Evolutionary conservation across 2,888 invertebrate species (phyloP).

Genomic region (Erpobdella octoculata): DNA sequence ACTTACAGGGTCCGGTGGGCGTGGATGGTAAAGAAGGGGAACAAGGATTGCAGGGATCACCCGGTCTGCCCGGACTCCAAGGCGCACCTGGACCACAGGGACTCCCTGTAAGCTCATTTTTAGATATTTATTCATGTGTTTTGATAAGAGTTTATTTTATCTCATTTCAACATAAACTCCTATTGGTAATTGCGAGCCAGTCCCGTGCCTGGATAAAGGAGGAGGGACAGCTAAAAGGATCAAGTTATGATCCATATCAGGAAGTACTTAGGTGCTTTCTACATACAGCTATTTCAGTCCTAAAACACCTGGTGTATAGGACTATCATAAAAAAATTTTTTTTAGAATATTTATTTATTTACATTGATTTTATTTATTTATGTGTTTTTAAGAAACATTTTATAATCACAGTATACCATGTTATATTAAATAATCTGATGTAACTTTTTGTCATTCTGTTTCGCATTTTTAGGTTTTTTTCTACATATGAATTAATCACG

Average conservation of each 20-base stretch:
- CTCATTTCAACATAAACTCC: neutral
- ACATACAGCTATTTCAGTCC: no score
- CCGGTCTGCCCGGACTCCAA: conserved; percentile 44
- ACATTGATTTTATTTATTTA: no score
- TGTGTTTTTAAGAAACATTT: neutral
- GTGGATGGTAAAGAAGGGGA: conserved; percentile 38
- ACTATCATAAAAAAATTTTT: neutral
- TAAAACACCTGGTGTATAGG: no score
- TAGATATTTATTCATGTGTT: neutral
- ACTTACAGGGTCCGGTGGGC: conserved; percentile 26
- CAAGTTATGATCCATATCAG: no score
- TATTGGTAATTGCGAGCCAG: no score
- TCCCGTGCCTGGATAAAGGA: no score
- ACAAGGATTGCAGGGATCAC: conserved; percentile 41
- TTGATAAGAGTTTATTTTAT: neutral
- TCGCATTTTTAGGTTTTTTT: neutral
- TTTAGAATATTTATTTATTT: neutral
- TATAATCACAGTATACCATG: neutral
- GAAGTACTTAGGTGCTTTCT: no score
- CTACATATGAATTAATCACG: neutral
- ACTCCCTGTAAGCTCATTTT: conserved; percentile 8
- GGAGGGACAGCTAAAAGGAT: no score
- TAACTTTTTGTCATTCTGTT: neutral
- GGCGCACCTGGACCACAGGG: conserved; percentile 41
- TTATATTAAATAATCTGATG: neutral